Conservation (phyloP, 1,140 invertebrate genomes). For the Lepidurus couesii region DNA sequence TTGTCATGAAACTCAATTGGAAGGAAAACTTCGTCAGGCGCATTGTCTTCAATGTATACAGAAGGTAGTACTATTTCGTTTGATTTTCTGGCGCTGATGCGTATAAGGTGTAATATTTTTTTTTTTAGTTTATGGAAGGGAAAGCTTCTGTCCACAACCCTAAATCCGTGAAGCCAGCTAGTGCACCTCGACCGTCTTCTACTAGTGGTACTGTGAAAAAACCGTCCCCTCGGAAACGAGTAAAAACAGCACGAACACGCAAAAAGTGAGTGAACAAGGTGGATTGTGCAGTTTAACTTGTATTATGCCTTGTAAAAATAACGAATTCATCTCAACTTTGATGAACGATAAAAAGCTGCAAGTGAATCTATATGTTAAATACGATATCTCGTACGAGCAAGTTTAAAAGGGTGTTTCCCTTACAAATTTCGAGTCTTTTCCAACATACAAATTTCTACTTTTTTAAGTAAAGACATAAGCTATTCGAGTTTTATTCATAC, state of each 20-base stretch:
- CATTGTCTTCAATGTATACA: background rate
- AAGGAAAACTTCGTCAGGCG: background rate
- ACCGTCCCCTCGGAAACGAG: background rate
- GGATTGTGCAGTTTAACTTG: background rate
- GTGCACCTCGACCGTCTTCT: background rate
- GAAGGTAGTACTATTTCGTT: background rate
- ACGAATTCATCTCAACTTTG: background rate
- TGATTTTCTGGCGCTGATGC: background rate
- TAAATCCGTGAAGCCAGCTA: background rate
- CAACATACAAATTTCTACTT: conserved; percentile 6
- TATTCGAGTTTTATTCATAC: conserved; percentile 16
- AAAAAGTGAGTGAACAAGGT: background rate
- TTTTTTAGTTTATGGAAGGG: background rate
- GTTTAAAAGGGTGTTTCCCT: too few relatives aligned
- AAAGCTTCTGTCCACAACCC: background rate
- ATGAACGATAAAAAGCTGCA: conserved; percentile 4
- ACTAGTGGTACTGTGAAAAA: background rate
- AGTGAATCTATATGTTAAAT: background rate
- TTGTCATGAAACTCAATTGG: background rate
- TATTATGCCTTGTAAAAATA: conserved; percentile 10
- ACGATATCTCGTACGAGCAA: too few relatives aligned
- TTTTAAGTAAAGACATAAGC: conserved; percentile 15
- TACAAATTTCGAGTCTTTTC: too few relatives aligned
- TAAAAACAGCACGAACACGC: background rate
- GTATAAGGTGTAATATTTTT: background rate